Evolutionary conservation across 2,113 vertebrate genomes (phyloP), one percentile per base, ranked within the genome.

Genomic region (Piprites chloris): DNA sequence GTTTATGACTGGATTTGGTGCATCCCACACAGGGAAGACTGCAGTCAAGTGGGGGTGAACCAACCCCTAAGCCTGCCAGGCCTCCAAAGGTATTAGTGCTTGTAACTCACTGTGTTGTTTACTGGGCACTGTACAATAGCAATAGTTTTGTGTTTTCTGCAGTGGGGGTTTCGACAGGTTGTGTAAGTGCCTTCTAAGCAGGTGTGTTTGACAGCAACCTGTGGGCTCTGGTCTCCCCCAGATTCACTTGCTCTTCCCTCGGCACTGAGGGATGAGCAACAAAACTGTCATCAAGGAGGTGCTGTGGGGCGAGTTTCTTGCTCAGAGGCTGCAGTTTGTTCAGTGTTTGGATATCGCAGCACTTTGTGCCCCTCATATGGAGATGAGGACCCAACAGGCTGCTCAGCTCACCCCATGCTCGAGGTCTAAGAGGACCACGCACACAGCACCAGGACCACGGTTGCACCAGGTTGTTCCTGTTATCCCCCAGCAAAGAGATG

Each of bases 371-470:
- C 23, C 23, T 0, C 26, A 0, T 0, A 28, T 55, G n/a, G n/a
- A 39, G 81, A 17, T 11, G 37, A 8, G 59, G 37, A 49, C 4
- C 79, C 83, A 28, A 75, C 82, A 85, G 50, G 28, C 37, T 2
- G 0, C 2, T 55, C 26, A 0, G 49, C 37, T 26, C n/a, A 1
- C 0, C 0, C 0, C 11, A 7, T 7, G 50, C 62, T 76, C 44
- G 26, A 1, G 5, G 2, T 6, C 66, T 56, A 63, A 0, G 14
- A 44, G 50, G 14, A 0, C 46, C 11, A 0, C 0, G 12, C 69
- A 7, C 0, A 7, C 41, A 32, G 52, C n/a, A 11, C 33, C n/a
- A 6, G 55, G 27, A 9, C 22, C 16, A 0, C 10, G 11, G 23
- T 32, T 3, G 32, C 53, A 7, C 11, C 2, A 14, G 9, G 8